These are phyloP conservation scores for Hemiprocne comata DNA, from an alignment of 2,113 vertebrate species.

Conservation along the genomic window DNA sequence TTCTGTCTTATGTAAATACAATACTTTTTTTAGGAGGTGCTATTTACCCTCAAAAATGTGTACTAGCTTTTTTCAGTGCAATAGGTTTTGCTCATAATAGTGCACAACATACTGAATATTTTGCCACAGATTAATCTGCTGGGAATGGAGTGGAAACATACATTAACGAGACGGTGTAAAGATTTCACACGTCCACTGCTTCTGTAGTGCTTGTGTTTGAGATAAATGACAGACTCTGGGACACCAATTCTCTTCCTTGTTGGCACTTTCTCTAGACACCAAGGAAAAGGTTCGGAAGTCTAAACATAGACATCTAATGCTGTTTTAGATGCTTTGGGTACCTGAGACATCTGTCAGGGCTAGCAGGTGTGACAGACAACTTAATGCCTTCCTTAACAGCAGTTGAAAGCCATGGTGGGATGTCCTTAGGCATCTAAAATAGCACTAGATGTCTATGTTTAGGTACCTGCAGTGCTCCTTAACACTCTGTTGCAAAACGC, in stretches of 20 bases:
- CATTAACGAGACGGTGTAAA: conserved; percentile 34
- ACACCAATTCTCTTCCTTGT: not conserved
- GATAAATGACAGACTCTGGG: conserved; percentile 12
- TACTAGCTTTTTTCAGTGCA: not conserved
- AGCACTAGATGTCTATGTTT: not conserved
- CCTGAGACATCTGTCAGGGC: conserved; percentile 44
- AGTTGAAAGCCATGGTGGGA: not conserved
- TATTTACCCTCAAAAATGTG: not conserved
- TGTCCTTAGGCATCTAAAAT: not conserved
- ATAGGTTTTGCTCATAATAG: not conserved
- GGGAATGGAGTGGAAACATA: not conserved
- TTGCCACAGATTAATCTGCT: not conserved
- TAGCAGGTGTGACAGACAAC: conserved; percentile 46
- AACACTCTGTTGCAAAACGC: not conserved
- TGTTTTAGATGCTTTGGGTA: conserved; percentile 24
- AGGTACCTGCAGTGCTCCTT: not conserved
- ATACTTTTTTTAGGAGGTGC: not conserved
- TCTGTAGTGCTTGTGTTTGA: not conserved
- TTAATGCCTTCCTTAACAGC: conserved; percentile 34
- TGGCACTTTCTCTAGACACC: conserved; percentile 9
- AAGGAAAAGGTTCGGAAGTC: not conserved
- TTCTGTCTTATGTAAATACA: not conserved
- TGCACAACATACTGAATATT: not conserved
- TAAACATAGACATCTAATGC: conserved; percentile 29
- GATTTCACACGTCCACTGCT: conserved; percentile 21